phyloP scores from a whole-genome alignment of 2,888 invertebrate species.

The Drosophila putrida region DNA sequence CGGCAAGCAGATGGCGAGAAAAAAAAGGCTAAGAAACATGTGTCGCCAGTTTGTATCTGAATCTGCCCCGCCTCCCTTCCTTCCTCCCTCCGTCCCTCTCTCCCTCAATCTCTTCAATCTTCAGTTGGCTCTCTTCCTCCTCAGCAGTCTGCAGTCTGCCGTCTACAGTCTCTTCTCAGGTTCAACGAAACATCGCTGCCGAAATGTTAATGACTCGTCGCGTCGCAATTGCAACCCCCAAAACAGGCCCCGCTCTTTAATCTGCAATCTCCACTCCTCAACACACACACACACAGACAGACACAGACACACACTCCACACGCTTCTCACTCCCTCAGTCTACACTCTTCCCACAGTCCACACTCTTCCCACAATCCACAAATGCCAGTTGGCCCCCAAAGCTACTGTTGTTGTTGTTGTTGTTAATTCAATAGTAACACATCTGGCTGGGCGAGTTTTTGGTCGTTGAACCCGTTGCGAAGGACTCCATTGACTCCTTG shows the following conservation, averaged over 20 bases:
- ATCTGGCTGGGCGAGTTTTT: constrained; percentile 54
- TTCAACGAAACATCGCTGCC: constrained; percentile 58
- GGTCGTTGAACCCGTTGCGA: constrained; percentile 54
- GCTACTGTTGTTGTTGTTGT: constrained; percentile 27
- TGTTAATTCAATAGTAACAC: constrained; percentile 39
- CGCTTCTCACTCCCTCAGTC: not conserved
- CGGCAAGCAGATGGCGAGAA: constrained; percentile 47
- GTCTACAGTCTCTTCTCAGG: constrained; percentile 19
- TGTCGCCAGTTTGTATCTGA: constrained; percentile 38
- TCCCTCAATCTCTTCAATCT: not conserved
- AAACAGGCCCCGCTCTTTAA: constrained; percentile 27
- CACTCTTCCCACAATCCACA: not conserved
- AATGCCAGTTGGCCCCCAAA: constrained; percentile 52
- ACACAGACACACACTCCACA: too few relatives aligned
- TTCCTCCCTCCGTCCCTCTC: not conserved
- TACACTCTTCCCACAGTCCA: not conserved
- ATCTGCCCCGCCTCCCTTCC: not conserved
- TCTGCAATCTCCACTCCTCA: constrained; percentile 3
- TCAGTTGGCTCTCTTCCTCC: not conserved
- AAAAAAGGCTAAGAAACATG: constrained; percentile 44
- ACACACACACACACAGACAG: too few relatives aligned
- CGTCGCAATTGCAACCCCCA: constrained; percentile 50
- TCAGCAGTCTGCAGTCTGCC: not conserved
- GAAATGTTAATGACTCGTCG: constrained; percentile 59
- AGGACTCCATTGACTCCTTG: constrained; percentile 43